Conservation (phyloP, 2,888 invertebrate species). For the Cantharis nigra region DNA sequence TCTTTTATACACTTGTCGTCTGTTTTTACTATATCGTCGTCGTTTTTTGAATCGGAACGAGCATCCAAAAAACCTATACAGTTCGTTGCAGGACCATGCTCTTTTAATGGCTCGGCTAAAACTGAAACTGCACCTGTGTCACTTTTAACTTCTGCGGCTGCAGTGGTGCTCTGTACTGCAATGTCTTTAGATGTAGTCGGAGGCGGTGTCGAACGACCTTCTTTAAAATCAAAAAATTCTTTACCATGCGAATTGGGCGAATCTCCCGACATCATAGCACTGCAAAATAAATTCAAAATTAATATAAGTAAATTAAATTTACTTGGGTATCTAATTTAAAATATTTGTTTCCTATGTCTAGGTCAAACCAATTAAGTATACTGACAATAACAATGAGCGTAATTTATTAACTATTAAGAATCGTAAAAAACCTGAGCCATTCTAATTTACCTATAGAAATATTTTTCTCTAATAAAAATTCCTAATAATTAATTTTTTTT, state of each 20-base stretch:
- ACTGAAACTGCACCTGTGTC: constrained; percentile 24
- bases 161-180: constrained; percentile 17
- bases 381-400: neutral
- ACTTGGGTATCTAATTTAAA: neutral
- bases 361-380: neutral
- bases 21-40: constrained; percentile 20
- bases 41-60: constrained; percentile 3
- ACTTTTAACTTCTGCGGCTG: constrained; percentile 8
- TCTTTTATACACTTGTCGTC: constrained; percentile 22
- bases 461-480: neutral
- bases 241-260: constrained; percentile 39
- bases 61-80: constrained; percentile 6
- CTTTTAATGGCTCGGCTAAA: constrained; percentile 28
- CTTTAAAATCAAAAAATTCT: constrained; percentile 36
- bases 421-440: neutral
- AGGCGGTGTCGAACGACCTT: constrained; percentile 38
- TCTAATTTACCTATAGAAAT: neutral
- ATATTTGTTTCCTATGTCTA: neutral
- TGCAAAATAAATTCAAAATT: constrained; percentile 34
- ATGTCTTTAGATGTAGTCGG: constrained; percentile 39
- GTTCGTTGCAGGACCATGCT: constrained; percentile 23
- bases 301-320: neutral
- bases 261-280: constrained; percentile 47
- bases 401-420: neutral
- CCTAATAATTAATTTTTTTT: too few relatives aligned